Conservation (phyloP, 2,113 vertebrate species). For the Rhagologus leucostigma region DNA sequence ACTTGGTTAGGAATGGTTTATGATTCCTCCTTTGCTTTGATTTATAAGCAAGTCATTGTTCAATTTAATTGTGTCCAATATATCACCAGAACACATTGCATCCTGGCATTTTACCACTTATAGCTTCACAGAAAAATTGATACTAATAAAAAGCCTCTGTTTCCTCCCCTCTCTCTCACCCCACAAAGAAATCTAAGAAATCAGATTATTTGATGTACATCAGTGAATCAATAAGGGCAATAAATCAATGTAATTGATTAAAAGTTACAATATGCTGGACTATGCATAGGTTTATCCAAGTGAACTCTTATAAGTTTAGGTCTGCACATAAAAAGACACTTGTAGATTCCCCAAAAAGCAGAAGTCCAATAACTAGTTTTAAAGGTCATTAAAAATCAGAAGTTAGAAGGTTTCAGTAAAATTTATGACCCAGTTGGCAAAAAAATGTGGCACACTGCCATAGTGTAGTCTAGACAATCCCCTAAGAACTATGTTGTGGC, state of each 20-base stretch:
- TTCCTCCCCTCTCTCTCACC: background rate
- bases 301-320: background rate
- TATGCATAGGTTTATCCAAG: background rate
- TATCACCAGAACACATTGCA: slow-evolving; percentile 44
- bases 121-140: slow-evolving; percentile 66
- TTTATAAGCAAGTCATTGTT: slow-evolving; percentile 70
- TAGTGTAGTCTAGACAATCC: background rate
- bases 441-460: background rate
- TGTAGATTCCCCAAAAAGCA: background rate
- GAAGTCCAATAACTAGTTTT: background rate
- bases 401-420: background rate
- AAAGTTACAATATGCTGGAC: slow-evolving; percentile 22
- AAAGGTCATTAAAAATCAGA: background rate
- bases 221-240: slow-evolving; percentile 49
- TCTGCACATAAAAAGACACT: background rate
- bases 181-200: slow-evolving; percentile 52
- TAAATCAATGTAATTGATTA: slow-evolving; percentile 64
- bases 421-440: background rate
- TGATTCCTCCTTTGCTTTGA: slow-evolving; percentile 59
- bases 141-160: slow-evolving; percentile 64
- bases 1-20: slow-evolving; percentile 52
- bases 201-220: slow-evolving; percentile 42
- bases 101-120: slow-evolving; percentile 61
- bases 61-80: slow-evolving; percentile 65
- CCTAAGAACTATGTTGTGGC: background rate